Conservation (phyloP, 92 coral and sea anemone genomes). For the Paramuricea clavata region DNA sequence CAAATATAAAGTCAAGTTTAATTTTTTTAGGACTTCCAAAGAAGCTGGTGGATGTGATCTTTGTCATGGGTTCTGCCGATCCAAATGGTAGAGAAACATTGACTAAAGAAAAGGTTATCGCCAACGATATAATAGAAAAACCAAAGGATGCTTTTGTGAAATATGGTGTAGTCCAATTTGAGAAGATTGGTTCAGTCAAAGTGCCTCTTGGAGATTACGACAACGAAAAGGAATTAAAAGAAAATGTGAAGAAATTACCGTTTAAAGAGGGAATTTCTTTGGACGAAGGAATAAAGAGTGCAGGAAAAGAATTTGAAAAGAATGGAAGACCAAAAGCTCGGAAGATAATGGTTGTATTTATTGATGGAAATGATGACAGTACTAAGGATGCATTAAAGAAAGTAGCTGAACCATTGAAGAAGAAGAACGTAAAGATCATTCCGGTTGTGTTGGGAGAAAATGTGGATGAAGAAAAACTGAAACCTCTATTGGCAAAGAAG, state of each 20-base stretch:
- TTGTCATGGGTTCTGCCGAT: slow-evolving; percentile 80
- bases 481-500: slow-evolving; percentile 65
- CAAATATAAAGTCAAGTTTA: not conserved
- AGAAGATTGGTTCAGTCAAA: slow-evolving; percentile 64
- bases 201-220: slow-evolving; percentile 76
- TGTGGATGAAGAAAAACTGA: slow-evolving; percentile 78
- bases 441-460: slow-evolving; percentile 87
- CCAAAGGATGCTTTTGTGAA: slow-evolving; percentile 71
- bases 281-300: slow-evolving; percentile 54
- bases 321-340: slow-evolving; percentile 72
- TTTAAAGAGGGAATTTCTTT: slow-evolving; percentile 39
- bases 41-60: slow-evolving; percentile 74
- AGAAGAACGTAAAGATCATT: slow-evolving; percentile 73
- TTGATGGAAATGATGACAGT: slow-evolving; percentile 80
- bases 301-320: slow-evolving; percentile 62
- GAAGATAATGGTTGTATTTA: slow-evolving; percentile 78
- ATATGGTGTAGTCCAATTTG: slow-evolving; percentile 83
- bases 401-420: slow-evolving; percentile 73
- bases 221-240: slow-evolving; percentile 64
- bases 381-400: slow-evolving; percentile 54
- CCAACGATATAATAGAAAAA: slow-evolving; percentile 47
- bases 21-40: slow-evolving; percentile 42
- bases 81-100: slow-evolving; percentile 57
- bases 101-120: slow-evolving; percentile 49
- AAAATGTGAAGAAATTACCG: slow-evolving; percentile 64